Evolutionary conservation across 2,888 invertebrate species (phyloP), one percentile per base, ranked within the genome.

Genomic region (Girardia tigrina): DNA sequence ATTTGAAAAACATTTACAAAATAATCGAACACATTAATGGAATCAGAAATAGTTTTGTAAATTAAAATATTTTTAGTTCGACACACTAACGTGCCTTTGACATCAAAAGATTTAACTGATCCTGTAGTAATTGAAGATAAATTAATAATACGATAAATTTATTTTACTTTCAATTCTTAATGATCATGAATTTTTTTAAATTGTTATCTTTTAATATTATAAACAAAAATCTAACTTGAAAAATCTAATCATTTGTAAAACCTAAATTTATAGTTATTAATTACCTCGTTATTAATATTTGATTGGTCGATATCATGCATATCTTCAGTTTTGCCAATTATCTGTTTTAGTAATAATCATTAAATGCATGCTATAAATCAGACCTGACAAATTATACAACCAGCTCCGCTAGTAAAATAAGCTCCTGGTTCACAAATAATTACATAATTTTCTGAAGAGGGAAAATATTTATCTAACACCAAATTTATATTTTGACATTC

Each of bases 391-490:
- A 56, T 2, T 56, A 56, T 20, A 56, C 56, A 56, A n/a, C 56
- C 56, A 4, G 56, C n/a, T 12, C 56, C 56, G 23, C 23, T 56
- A 12, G 56, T 56, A 56, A 56, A 56, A 56, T 56, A 56, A 8
- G 56, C 56, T 16, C 56, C 56, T 56, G 56, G 56, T 56, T 56
- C 56, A 56, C 56, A 56, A 56, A 56, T 56, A 20, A 56, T 56
- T n/a, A 56, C 56, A 56, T 56, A 56, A 56, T 56, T 56, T n/a
- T 56, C 56, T 20, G 56, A 8, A 56, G 4, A n/a, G 6, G 56
- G 56, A 16, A 56, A 56, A 56, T n/a, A 56, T 56, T 56, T 56
- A 56, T 56, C n/a, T 56, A 56, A 56, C n/a, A 56, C 23, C 56
- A 56, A 12, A 56, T 56, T 56, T 8, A 56, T 56, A 56, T 56